Base-by-base conservation (phyloP, 2,797 vertebrate genomes). In the Geotrypetes seraphini region DNA sequence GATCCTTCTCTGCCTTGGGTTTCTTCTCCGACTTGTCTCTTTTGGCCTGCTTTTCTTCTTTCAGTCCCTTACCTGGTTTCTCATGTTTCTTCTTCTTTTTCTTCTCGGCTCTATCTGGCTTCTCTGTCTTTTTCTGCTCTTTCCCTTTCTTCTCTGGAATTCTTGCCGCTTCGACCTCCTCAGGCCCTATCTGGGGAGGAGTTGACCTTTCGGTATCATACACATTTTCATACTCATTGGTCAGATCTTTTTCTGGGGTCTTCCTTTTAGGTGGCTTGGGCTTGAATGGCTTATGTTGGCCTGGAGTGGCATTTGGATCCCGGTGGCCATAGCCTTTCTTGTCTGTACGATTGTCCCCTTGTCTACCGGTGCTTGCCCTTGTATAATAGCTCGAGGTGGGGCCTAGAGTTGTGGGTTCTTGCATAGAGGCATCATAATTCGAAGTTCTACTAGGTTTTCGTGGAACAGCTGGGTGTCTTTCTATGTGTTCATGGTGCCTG, bases 151-250 rank as follows among this genome's bases (percentile, higher is more conserved):
- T 82, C 2, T 76, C 62, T 10, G 86, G 76, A 12, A 62, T 47
- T 16, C 54, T 53, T 30, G 78, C 77, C 0, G 8, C 61, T 43
- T 84, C 79, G 3, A 69, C 22, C 8, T 55, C 56, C 50, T 86
- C 87, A 35, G n/a, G n/a, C n/a, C 84, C 86, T 6, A 78, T 67
- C 19, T 77, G 68, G 3, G 70, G 49, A 12, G 47, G 57, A 1
- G 83, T 79, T 2, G 89, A 78, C 43, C 47, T 73, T 43, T 77
- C 69, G 0, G 49, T 53, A 15, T 88, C 83, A 3, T 85, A 79
- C 56, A 84, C 93, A 30, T 87, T 86, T 51, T 92, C 90, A 1
- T 94, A 89, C 39, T 88, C 86, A 14, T 90, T 93, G 19, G 63
- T 90, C 21, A 91, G 48, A 56, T 84, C 73, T 72, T 86, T 81